A percentile compares a stretch with the other conserved stretches of the same genome.
Conservation (phyloP, 2,113 vertebrate species). For the Dasypus novemcinctus region DNA sequence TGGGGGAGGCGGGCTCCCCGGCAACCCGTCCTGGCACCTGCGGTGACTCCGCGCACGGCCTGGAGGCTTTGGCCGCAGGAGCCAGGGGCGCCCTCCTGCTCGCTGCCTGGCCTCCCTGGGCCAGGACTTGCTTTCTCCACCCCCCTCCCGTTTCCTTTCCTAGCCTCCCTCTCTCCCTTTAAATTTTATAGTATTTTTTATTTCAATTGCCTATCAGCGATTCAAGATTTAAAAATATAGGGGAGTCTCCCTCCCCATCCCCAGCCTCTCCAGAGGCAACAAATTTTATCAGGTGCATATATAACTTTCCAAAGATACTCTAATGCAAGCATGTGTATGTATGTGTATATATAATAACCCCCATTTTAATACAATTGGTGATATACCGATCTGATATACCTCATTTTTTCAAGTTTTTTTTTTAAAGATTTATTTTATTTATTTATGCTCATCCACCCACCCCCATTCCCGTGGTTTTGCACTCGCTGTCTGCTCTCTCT, state of each 20-base stretch:
- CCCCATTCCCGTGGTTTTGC: too few species aligned
- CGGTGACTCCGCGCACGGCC: not conserved
- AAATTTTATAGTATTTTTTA: not conserved
- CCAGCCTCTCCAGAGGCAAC: not conserved
- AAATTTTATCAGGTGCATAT: not conserved
- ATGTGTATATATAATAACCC: too few species aligned
- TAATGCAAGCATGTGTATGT: not conserved
- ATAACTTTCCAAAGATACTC: not conserved
- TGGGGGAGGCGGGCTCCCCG: not conserved
- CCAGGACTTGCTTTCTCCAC: too few species aligned
- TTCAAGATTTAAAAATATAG: not conserved
- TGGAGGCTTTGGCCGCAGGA: not conserved
- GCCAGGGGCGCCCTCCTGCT: not conserved
- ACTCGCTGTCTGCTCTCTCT: too few species aligned
- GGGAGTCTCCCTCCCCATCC: not conserved
- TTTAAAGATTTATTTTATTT: too few species aligned
- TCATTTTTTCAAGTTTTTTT: not conserved
- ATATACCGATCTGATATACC: not conserved
- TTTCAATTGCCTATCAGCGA: not conserved
- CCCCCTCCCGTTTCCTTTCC: not conserved
- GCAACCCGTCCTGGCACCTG: fast-evolving
- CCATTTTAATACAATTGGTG: not conserved
- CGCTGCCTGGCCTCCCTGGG: not conserved
- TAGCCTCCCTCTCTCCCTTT: not conserved
- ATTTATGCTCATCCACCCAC: too few species aligned